A percentile compares a stretch with the other conserved stretches of the same genome.
Evolutionary conservation across 2,888 invertebrate genomes (phyloP).

Genomic region (Drosophila neonasuta): DNA sequence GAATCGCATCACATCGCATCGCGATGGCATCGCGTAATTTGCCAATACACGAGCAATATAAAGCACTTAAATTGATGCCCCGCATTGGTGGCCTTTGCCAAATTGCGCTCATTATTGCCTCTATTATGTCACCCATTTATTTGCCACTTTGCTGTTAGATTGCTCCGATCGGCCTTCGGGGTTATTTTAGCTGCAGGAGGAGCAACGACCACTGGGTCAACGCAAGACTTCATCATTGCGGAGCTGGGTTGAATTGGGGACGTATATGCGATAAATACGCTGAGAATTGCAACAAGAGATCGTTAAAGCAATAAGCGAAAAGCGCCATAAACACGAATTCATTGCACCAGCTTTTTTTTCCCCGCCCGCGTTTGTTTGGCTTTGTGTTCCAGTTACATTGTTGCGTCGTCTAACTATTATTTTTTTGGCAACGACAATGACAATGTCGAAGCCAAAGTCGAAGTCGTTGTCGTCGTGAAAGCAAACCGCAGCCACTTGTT

Average conservation of each 20-base stretch:
- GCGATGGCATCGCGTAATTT: conserved; percentile 8
- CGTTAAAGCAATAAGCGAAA: conserved; percentile 22
- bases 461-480: conserved; percentile 16
- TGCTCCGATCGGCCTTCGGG: conserved; percentile 34
- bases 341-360: neutral
- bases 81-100: conserved; percentile 39
- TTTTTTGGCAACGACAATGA: conserved; percentile 54
- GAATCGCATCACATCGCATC: conserved; percentile 2
- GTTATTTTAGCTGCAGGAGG: neutral
- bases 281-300: conserved; percentile 43
- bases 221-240: neutral
- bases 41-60: conserved; percentile 19
- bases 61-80: conserved; percentile 32
- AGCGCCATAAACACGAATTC: conserved; percentile 36
- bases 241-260: conserved; percentile 16
- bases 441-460: conserved; percentile 48
- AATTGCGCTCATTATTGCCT: conserved; percentile 35
- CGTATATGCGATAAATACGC: conserved; percentile 29
- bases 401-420: conserved; percentile 28
- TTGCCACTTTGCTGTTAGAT: conserved; percentile 4
- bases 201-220: conserved; percentile 36
- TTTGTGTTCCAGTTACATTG: conserved; percentile 44
- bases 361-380: neutral
- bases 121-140: conserved; percentile 39
- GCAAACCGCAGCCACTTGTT: conserved; percentile 19